Evolutionary conservation across 2,888 invertebrate species (phyloP).

Genomic region (Quadroppia sp.): DNA sequence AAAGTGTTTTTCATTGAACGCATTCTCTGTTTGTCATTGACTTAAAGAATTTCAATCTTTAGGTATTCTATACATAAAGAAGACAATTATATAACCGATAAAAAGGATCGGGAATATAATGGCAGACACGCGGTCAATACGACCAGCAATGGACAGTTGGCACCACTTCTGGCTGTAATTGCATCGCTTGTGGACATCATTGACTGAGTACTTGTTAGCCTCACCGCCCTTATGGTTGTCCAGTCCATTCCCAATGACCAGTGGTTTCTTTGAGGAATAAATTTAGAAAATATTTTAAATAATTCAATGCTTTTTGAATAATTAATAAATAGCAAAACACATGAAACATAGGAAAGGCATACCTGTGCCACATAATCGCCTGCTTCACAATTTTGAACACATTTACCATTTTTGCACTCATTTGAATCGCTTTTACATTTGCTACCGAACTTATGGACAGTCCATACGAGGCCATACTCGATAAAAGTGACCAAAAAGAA

Average conservation of each 20-base stretch:
- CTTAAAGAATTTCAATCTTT: too few relatives aligned
- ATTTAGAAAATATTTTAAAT: background rate
- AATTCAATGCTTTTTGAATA: too few relatives aligned
- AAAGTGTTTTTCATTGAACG: too few relatives aligned
- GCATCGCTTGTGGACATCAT: background rate
- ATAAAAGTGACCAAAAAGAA: constrained; percentile 5
- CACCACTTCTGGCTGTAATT: background rate
- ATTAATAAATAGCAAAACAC: background rate
- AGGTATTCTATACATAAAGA: background rate
- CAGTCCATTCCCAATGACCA: background rate
- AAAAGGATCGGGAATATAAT: background rate
- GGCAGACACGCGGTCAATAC: background rate
- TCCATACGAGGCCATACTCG: background rate
- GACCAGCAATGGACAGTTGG: background rate
- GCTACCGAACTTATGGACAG: background rate
- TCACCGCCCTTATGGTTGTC: background rate
- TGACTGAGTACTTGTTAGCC: background rate
- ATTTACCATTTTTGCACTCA: background rate
- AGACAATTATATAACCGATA: background rate
- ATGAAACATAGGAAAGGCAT: background rate
- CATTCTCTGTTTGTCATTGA: too few relatives aligned
- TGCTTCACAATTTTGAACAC: background rate
- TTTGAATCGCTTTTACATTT: background rate
- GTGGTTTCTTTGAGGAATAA: too few relatives aligned
- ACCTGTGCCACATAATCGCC: background rate